Conservation (phyloP, 1,140 invertebrate species). For the Lepidurus arcticus region DNA sequence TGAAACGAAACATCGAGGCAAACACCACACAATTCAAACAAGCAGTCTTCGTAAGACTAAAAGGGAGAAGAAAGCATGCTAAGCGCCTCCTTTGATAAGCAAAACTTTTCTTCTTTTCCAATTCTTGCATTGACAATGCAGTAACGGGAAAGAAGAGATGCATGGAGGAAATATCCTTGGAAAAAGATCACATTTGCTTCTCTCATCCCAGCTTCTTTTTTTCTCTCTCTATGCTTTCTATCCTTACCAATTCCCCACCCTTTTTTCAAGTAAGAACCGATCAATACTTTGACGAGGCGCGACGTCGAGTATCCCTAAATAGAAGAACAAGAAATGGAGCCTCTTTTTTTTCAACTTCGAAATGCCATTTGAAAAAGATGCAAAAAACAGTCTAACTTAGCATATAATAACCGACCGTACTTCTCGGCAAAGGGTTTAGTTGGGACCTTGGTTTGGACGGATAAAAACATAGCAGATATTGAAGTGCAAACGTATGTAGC, state of each 20-base stretch:
- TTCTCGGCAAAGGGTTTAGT: no score
- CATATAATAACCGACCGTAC: background rate
- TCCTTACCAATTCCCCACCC: slow-evolving; percentile 12
- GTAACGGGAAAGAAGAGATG: background rate
- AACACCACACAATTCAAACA: background rate
- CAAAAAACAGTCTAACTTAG: background rate
- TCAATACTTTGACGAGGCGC: slow-evolving; percentile 21
- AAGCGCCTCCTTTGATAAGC: background rate
- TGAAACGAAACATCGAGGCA: no score
- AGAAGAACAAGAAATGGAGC: background rate
- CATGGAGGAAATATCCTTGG: background rate
- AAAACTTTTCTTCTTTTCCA: background rate
- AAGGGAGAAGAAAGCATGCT: slow-evolving; percentile 19
- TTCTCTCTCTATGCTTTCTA: background rate
- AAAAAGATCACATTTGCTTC: slow-evolving; percentile 10
- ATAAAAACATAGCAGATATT: no score
- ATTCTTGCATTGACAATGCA: background rate
- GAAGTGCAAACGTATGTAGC: no score
- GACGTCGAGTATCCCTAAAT: slow-evolving; percentile 10
- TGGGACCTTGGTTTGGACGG: no score
- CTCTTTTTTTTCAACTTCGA: background rate
- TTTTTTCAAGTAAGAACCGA: slow-evolving; percentile 19
- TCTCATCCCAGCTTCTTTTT: slow-evolving; percentile 15
- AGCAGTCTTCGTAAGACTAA: background rate
- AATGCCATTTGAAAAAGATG: background rate